phyloP scores from a whole-genome alignment of 2,797 vertebrate genomes.

The Hypotaenidia philippensis region DNA sequence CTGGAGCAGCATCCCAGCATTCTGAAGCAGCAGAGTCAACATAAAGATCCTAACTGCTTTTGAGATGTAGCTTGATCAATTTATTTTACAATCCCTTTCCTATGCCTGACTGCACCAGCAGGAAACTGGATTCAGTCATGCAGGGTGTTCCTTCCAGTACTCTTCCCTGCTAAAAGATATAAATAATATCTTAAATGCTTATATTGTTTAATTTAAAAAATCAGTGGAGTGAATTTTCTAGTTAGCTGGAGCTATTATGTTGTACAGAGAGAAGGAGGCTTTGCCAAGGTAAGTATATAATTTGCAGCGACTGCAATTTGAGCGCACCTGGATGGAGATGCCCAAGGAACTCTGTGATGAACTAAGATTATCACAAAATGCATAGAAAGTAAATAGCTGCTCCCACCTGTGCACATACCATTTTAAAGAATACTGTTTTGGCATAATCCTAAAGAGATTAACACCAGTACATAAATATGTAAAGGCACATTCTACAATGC shows the following conservation, averaged over 20 bases:
- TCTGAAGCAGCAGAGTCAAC: background rate
- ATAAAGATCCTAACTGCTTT: background rate
- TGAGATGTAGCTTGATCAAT: constrained; percentile 18
- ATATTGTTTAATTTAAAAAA: constrained; percentile 39
- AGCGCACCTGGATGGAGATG: constrained; percentile 23
- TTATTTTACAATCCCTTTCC: background rate
- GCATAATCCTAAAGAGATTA: background rate
- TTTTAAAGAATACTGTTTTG: background rate
- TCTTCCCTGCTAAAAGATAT: background rate
- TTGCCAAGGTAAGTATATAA: background rate
- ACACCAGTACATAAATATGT: accelerated
- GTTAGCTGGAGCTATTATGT: background rate
- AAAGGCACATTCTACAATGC: background rate
- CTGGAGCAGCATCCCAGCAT: background rate
- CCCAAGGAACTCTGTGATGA: background rate
- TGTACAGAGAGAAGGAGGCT: background rate
- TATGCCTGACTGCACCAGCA: background rate
- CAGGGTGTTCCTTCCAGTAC: background rate
- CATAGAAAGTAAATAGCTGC: background rate
- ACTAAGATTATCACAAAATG: background rate
- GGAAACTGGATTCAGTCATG: constrained; percentile 19
- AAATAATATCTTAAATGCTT: constrained; percentile 48
- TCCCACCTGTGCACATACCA: background rate
- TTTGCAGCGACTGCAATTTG: constrained; percentile 1
- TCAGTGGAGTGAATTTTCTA: constrained; percentile 9